Base-by-base conservation (phyloP, 2,888 invertebrate genomes). In the Cyaniris semiargus region DNA sequence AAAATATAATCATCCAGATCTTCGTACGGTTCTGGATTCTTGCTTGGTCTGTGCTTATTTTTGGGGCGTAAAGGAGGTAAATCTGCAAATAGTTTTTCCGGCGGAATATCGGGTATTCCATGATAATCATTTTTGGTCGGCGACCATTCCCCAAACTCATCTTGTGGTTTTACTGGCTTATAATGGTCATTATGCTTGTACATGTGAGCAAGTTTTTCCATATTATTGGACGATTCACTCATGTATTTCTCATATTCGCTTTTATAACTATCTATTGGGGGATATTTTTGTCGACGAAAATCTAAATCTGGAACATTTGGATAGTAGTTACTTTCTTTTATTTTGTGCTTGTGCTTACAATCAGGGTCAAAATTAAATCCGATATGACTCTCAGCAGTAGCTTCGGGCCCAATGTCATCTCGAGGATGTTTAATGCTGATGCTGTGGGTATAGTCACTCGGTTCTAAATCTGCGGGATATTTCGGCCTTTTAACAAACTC, bases 381-480 rank as follows among this genome's bases (percentile, higher is more conserved):
- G 76, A 89, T 84, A 83, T 92, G 91, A 83, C 90, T 89, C 79
- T 89, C 87, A 18, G 90, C 85, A 70, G 88, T 88, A 56, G 84
- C 85, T 77, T 87, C 86, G 48, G 83, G 80, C 21, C 76, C 79
- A 70, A 70, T 81, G 80, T 90, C 89, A 79, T 91, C 91, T 58
- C 85, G 86, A 6, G 90, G 91, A 83, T 92, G 91, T 82, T 90
- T 92, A 48, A 92, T 90, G 71, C 88, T 86, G 79, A 92, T 88
- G 80, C 88, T 91, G 77, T 93, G 92, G 1, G 90, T 88, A 77
- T 89, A 93, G 77, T 91, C 93, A 83, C 90, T 92, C 1, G 91
- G 85, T 81, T 92, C 91, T 79, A 87, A 84, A 79, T 92, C 92
- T 77, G 83, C 79, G 75, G 88, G 85, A 82, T 88, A 88, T 79